Percentiles rank a stretch among this genome's conserved stretches.
phyloP scores from a whole-genome alignment of 2,888 invertebrate genomes.

The Craniophora ligustri region DNA sequence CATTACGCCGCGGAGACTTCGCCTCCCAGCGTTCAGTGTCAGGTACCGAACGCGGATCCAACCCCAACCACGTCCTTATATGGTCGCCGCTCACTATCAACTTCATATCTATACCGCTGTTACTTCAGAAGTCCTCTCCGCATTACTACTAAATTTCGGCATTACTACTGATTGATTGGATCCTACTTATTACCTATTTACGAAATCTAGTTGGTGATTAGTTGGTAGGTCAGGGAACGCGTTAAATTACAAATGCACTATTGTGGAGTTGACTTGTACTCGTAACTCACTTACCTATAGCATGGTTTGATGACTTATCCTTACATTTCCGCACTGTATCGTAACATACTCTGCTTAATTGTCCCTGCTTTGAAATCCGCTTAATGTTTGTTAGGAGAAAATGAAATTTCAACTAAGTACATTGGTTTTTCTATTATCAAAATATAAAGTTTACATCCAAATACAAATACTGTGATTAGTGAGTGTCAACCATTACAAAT shows the following conservation, averaged over 20 bases:
- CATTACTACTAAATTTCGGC: background rate
- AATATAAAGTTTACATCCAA: constrained; percentile 30
- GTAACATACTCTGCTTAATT: constrained; percentile 28
- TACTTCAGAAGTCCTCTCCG: constrained; percentile 28
- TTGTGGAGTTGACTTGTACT: constrained; percentile 28
- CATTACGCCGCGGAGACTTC: constrained; percentile 91
- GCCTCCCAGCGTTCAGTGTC: constrained; percentile 93
- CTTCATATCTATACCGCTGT: constrained; percentile 27
- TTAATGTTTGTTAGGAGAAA: constrained; percentile 29
- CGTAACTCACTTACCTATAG: constrained; percentile 9
- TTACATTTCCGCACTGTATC: constrained; percentile 26
- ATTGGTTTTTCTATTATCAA: constrained; percentile 10
- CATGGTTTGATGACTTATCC: constrained; percentile 17
- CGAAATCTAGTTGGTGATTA: no score
- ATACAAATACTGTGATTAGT: constrained; percentile 34
- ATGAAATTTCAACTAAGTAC: constrained; percentile 7
- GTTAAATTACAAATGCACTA: no score
- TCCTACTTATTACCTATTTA: background rate
- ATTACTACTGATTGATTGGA: background rate
- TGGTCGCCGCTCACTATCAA: constrained; percentile 56
- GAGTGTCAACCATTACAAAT: constrained; percentile 52
- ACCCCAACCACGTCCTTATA: constrained; percentile 24
- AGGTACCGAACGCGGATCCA: constrained; percentile 76
- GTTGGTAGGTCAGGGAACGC: no score
- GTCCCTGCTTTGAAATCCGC: constrained; percentile 36